Evolutionary conservation across 2,888 invertebrate species (phyloP), one percentile per base, ranked within the genome.

Genomic region (Drosophila crucigera): DNA sequence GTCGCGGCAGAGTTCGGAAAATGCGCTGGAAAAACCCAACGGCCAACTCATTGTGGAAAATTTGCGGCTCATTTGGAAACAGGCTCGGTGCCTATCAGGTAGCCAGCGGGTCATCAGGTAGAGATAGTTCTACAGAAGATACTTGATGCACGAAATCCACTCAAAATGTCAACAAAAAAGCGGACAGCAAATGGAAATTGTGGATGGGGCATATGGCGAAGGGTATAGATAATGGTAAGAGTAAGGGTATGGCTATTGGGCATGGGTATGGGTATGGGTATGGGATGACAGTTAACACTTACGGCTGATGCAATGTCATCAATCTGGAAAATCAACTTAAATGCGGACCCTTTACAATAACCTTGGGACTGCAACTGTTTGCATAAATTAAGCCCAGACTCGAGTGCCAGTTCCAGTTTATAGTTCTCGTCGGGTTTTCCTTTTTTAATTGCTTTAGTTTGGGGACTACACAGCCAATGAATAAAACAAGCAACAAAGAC

Each of bases 1-100:
- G 50, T 25, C 25, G 25, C 2, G 7, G 43, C 28, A 22, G 7
- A 25, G 22, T 25, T 30, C 14, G 25, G 52, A 28, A 72, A 54
- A 43, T 11, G 9, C 9, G 10, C 22, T 55, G 90, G 84, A 66
- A 86, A 85, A 85, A 81, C 89, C 85, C 84, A 56, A 28, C 54
- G 63, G 19, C 49, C 54, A 76, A 76, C 76, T 86, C 85, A 85
- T 85, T 90, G 89, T 85, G 85, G 85, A 85, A 89, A 89, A 81
- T 90, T 89, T 83, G 89, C 61, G 89, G 90, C 80, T 76, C 73
- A 90, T 83, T 80, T 83, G 63, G 71, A 52, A 49, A 28, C 19
- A 14, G 28, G 55, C 19, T 28, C 37, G 4, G 5, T 31, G 37
- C 5, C 10, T 30, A 53, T 62, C 79, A 82, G 82, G 82, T 82